Percentiles rank a stretch among this genome's conserved stretches.
These are phyloP conservation scores for Climacteris rufus DNA, from an alignment of 2,113 vertebrate species.

Conservation along the genomic window DNA sequence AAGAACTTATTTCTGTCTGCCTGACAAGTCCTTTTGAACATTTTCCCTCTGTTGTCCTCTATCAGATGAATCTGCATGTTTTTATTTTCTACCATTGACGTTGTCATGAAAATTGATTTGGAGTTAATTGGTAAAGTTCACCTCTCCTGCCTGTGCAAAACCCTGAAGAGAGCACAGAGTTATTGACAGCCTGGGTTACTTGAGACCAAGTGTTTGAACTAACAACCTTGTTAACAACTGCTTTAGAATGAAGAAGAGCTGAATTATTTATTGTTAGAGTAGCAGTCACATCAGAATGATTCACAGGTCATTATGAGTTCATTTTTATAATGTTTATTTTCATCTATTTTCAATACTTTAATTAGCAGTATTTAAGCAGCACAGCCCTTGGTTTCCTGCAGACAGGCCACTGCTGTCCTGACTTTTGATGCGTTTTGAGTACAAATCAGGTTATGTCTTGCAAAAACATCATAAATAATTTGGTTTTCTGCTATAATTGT, in stretches of 20 bases:
- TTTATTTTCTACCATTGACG: background rate
- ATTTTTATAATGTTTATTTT: conserved; percentile 2
- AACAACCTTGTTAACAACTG: background rate
- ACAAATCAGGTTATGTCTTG: background rate
- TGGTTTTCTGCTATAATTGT: background rate
- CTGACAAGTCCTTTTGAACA: background rate
- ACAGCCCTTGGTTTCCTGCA: background rate
- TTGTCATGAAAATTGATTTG: background rate
- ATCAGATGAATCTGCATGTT: background rate
- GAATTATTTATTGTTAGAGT: background rate
- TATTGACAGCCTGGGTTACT: background rate
- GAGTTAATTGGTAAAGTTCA: background rate
- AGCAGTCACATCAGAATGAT: background rate
- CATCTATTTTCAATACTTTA: background rate
- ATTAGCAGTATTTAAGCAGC: background rate
- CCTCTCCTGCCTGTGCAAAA: background rate
- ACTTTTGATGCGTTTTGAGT: background rate
- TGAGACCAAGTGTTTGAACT: background rate
- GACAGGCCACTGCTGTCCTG: background rate
- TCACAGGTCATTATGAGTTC: background rate
- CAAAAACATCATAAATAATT: conserved; percentile 35
- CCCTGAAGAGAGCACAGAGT: background rate
- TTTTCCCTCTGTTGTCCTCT: background rate
- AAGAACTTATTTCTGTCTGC: background rate
- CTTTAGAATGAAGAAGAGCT: background rate